Conservation (phyloP, 2,888 invertebrate species). For the Serripes groenlandicus region DNA sequence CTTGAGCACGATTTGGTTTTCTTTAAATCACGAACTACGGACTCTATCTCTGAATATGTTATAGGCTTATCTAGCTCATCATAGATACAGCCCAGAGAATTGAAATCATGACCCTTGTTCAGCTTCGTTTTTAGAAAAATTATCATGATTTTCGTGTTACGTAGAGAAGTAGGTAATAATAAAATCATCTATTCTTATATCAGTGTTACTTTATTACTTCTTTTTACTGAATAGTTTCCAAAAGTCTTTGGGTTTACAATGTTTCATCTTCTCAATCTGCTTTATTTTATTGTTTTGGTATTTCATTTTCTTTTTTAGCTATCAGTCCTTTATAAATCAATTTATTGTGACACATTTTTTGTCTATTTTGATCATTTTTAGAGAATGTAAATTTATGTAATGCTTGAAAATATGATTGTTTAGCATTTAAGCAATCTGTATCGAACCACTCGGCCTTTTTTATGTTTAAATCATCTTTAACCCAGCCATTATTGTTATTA, state of each 20-base stretch:
- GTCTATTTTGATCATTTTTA: neutral
- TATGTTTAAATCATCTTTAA: neutral
- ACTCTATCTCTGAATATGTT: no score
- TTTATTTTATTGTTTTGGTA: neutral
- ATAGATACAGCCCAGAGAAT: no score
- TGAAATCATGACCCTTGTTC: constrained; percentile 8
- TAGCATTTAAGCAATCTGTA: neutral
- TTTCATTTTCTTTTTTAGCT: neutral
- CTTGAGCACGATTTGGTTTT: no score
- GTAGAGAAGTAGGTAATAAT: neutral
- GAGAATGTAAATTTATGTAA: neutral
- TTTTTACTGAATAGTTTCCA: constrained; percentile 7
- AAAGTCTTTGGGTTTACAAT: constrained; percentile 16
- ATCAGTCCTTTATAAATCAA: neutral
- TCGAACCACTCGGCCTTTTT: constrained; percentile 11
- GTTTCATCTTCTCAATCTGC: neutral
- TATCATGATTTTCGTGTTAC: neutral
- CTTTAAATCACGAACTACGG: no score
- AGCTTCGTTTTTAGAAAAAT: neutral
- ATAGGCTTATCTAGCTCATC: no score
- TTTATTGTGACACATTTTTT: neutral
- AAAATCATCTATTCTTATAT: constrained; percentile 15
- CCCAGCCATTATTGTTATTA: no score
- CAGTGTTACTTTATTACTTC: neutral
- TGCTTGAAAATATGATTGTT: neutral